Percentiles rank a stretch among this genome's conserved stretches.
Evolutionary conservation across 1,140 invertebrate species (phyloP).

Genomic region (Arion vulgaris): DNA sequence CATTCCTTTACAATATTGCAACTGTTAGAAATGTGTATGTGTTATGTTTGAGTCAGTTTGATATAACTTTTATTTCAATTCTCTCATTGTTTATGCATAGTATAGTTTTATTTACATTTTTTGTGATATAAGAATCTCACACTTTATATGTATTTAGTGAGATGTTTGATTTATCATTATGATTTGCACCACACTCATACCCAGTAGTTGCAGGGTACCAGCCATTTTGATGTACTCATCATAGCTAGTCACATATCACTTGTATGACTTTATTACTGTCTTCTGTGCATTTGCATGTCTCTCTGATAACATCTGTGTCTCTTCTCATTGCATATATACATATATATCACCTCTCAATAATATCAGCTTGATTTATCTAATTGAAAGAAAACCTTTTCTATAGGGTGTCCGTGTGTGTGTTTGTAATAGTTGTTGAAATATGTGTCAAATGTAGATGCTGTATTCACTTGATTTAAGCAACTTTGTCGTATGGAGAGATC

Average conservation of each 20-base stretch:
- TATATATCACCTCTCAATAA: no score
- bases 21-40: neutral
- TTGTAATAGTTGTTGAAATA: neutral
- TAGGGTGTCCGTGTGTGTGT: no score
- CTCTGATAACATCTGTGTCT: neutral
- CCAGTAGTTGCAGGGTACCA: neutral
- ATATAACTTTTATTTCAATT: neutral
- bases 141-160: neutral
- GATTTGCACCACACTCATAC: neutral
- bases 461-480: no score
- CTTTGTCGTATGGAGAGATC: no score
- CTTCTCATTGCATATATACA: neutral
- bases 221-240: neutral
- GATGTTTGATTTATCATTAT: neutral
- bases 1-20: neutral
- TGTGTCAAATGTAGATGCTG: neutral
- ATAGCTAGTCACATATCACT: neutral
- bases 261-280: neutral
- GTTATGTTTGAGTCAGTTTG: neutral
- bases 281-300: neutral
- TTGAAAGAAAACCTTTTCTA: no score
- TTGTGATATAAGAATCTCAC: conserved; percentile 17
- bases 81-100: neutral
- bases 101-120: neutral
- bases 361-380: no score